Percentiles rank a stretch among this genome's conserved stretches.
Conservation (phyloP, 2,797 vertebrate species). For the Coreius guichenoti region DNA sequence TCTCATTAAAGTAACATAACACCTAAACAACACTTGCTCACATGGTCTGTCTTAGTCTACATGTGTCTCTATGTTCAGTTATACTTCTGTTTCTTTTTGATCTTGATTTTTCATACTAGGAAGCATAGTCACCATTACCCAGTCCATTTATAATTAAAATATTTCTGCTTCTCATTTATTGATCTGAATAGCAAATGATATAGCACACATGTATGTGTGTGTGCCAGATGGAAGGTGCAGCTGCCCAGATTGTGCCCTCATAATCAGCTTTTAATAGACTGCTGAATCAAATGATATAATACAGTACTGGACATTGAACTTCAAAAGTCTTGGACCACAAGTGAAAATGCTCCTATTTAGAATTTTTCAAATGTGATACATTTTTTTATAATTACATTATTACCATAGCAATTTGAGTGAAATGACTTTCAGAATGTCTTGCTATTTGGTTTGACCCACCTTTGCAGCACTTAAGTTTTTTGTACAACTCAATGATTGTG, state of each 20-base stretch:
- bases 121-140: background rate
- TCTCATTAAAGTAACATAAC: constrained; percentile 7
- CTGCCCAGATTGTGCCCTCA: constrained; percentile 7
- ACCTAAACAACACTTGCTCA: constrained; percentile 8
- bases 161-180: background rate
- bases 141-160: background rate
- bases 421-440: background rate
- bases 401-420: background rate
- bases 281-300: background rate
- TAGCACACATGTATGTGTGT: background rate
- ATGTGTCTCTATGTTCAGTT: background rate
- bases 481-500: background rate
- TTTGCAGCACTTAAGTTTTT: background rate
- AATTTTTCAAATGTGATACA: background rate
- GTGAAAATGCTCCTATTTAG: background rate
- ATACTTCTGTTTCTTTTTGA: background rate
- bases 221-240: constrained; percentile 18
- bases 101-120: background rate
- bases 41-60: background rate
- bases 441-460: too few relatives aligned
- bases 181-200: background rate
- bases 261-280: constrained; percentile 3
- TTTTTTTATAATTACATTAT: background rate
- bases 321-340: background rate
- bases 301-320: background rate